phyloP scores from a whole-genome alignment of 1,140 invertebrate species.

The Acromyrmex charruanus region DNA sequence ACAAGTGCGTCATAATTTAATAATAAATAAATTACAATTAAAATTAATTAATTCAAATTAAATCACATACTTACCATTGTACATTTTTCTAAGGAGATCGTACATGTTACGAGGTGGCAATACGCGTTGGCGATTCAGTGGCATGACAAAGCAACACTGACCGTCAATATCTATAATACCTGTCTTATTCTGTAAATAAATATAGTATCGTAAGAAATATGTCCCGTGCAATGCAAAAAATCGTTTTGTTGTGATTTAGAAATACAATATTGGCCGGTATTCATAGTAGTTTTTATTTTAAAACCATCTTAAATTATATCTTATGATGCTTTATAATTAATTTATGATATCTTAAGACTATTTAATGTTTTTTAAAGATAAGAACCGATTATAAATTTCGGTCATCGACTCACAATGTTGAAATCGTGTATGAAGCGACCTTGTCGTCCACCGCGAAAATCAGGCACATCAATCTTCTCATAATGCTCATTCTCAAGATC shows the following conservation, averaged over 20 bases:
- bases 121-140: constrained; percentile 92
- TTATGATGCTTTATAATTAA: too few species aligned
- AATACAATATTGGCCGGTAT: background rate
- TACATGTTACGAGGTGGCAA: constrained; percentile 92
- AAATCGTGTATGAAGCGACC: constrained; percentile 97
- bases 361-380: too few species aligned
- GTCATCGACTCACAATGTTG: constrained; percentile 87
- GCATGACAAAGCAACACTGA: constrained; percentile 95
- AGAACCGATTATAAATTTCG: too few species aligned
- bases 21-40: background rate
- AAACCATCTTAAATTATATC: too few species aligned
- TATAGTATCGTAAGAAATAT: constrained; percentile 7
- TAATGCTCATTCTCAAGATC: constrained; percentile 90
- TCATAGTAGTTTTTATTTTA: too few species aligned
- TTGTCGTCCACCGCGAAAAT: constrained; percentile 91
- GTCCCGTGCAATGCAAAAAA: background rate
- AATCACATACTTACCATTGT: constrained; percentile 86
- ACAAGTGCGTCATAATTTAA: background rate
- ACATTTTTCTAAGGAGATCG: constrained; percentile 94
- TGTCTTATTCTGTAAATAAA: constrained; percentile 89
- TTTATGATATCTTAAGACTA: too few species aligned
- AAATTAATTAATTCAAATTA: background rate
- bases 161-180: constrained; percentile 94
- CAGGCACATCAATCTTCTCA: constrained; percentile 93
- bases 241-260: background rate